Conservation (phyloP, 2,797 vertebrate species). For the Decapterus maruadsi region DNA sequence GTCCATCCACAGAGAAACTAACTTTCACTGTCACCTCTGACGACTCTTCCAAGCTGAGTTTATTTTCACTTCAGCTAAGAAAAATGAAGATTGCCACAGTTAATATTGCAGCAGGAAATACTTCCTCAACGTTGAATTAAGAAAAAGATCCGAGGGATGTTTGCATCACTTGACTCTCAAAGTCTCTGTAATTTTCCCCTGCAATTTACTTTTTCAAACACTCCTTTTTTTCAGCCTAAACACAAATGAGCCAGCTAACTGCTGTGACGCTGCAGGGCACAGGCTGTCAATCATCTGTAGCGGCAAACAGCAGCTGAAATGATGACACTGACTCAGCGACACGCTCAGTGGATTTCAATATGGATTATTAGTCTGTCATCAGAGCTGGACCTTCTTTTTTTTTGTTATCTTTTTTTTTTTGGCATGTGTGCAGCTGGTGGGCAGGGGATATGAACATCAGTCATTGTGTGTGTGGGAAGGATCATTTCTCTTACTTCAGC, state of each 20-base stretch:
- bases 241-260: constrained; percentile 35
- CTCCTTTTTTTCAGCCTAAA: not conserved
- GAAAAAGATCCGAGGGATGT: not conserved
- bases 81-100: not conserved
- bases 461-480: not conserved
- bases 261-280: constrained; percentile 12
- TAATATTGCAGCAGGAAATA: not conserved
- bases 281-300: constrained; percentile 21
- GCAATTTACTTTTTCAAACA: not conserved
- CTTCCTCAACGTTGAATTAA: not conserved
- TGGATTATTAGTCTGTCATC: constrained; percentile 6
- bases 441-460: not conserved
- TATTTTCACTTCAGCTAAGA: not conserved
- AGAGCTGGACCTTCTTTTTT: constrained; percentile 6
- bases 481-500: not conserved
- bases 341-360: not conserved
- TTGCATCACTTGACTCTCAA: not conserved
- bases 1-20: constrained; percentile 5
- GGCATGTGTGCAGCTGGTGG: not conserved
- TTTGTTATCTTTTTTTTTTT: not conserved
- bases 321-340: not conserved
- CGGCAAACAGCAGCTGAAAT: not conserved
- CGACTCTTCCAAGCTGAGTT: not conserved
- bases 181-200: not conserved
- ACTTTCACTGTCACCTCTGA: not conserved